A percentile compares a stretch with the other conserved stretches of the same genome.
Evolutionary conservation across 2,888 invertebrate genomes (phyloP).

Genomic region (Sepioteuthis lessoniana): DNA sequence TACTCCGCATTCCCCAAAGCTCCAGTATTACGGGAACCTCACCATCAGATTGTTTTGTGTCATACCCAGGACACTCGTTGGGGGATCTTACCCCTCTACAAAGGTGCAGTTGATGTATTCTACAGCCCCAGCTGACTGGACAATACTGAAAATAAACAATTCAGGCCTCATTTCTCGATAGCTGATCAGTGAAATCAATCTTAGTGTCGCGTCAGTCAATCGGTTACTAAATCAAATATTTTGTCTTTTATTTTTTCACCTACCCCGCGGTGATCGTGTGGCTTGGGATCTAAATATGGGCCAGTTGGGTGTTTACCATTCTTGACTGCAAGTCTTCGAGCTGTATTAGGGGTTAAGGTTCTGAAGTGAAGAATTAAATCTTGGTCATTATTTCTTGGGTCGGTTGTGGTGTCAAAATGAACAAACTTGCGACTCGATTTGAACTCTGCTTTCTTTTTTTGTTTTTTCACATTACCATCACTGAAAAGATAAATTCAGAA

Average conservation of each 20-base stretch:
- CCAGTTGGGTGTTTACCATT: not conserved
- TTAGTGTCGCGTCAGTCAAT: too few species aligned
- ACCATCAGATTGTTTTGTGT: too few species aligned
- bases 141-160: too few species aligned
- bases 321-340: not conserved
- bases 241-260: not conserved
- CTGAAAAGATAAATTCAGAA: not conserved
- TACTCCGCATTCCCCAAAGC: too few species aligned
- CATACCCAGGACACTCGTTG: too few species aligned
- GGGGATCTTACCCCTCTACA: too few species aligned
- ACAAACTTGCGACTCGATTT: not conserved
- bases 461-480: not conserved
- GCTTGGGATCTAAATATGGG: not conserved
- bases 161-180: too few species aligned
- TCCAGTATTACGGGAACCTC: too few species aligned
- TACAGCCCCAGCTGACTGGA: too few species aligned
- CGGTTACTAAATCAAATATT: not conserved
- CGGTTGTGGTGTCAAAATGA: not conserved
- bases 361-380: not conserved
- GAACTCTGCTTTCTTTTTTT: not conserved
- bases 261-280: not conserved
- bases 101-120: too few species aligned
- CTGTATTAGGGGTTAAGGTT: not conserved
- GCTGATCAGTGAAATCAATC: too few species aligned
- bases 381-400: not conserved